A percentile compares a stretch with the other conserved stretches of the same genome.
These are phyloP conservation scores for Panzeria rudis DNA, from an alignment of 2,888 invertebrate genomes.

Conservation along the genomic window DNA sequence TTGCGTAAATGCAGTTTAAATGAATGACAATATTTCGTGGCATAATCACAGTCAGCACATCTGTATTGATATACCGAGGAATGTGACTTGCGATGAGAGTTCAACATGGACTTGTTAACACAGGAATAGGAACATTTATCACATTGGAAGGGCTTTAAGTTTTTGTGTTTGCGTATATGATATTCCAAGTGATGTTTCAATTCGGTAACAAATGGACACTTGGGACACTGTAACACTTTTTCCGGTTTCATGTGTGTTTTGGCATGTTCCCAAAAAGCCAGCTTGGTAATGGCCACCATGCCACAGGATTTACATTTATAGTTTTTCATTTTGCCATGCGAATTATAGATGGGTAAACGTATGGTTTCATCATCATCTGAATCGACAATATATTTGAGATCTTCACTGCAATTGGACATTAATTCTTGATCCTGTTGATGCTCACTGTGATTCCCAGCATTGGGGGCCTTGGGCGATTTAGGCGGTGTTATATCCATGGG, in stretches of 20 bases:
- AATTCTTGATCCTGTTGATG: slow-evolving; percentile 80
- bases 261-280: slow-evolving; percentile 97
- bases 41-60: slow-evolving; percentile 96
- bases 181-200: slow-evolving; percentile 99
- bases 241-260: slow-evolving; percentile 96
- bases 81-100: slow-evolving; percentile 98
- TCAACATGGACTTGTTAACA: slow-evolving; percentile 99
- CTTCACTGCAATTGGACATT: slow-evolving; percentile 82
- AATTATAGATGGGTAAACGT: slow-evolving; percentile 84
- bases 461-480: slow-evolving; percentile 80
- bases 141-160: slow-evolving; percentile 98
- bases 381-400: slow-evolving; percentile 80
- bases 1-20: slow-evolving; percentile 97
- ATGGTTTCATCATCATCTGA: slow-evolving; percentile 83
- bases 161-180: slow-evolving; percentile 96
- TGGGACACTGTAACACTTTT: slow-evolving; percentile 94
- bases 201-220: slow-evolving; percentile 98
- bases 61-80: slow-evolving; percentile 95
- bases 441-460: not conserved
- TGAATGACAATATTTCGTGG: slow-evolving; percentile 99
- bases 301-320: slow-evolving; percentile 97
- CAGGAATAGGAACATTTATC: slow-evolving; percentile 94
- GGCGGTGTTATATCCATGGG: slow-evolving; percentile 83
- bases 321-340: slow-evolving; percentile 92
- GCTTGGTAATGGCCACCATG: slow-evolving; percentile 92